A percentile compares a stretch with the other conserved stretches of the same genome.
Conservation (phyloP, 2,888 invertebrate species). For the Melieria picta region DNA sequence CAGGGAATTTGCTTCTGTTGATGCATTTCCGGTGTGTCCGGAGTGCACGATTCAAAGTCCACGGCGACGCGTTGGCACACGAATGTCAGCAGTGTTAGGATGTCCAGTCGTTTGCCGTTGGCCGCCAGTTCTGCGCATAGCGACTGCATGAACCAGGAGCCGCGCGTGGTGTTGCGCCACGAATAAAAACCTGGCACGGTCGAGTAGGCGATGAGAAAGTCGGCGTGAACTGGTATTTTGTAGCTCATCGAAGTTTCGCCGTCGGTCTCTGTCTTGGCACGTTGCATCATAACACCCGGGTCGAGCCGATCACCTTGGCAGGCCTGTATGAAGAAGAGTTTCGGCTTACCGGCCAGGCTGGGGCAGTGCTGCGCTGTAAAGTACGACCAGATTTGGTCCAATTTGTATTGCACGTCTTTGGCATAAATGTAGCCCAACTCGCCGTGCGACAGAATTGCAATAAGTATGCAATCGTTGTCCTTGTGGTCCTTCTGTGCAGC, state of each 20-base stretch:
- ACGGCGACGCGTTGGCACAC: slow-evolving; percentile 86
- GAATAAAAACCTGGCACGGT: slow-evolving; percentile 94
- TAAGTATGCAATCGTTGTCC: slow-evolving; percentile 82
- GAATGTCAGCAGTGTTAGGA: slow-evolving; percentile 87
- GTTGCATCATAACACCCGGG: slow-evolving; percentile 74
- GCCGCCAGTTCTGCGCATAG: slow-evolving; percentile 82
- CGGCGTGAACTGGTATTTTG: slow-evolving; percentile 90
- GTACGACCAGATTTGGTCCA: slow-evolving; percentile 80
- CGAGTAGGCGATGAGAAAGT: slow-evolving; percentile 92
- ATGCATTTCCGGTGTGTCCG: slow-evolving; percentile 82
- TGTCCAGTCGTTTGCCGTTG: slow-evolving; percentile 78
- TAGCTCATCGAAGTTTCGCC: slow-evolving; percentile 73
- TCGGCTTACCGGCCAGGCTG: slow-evolving; percentile 84
- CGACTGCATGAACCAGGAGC: slow-evolving; percentile 97
- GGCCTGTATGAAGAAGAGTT: slow-evolving; percentile 82
- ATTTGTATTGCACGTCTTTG: slow-evolving; percentile 83
- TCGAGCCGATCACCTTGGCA: slow-evolving; percentile 91
- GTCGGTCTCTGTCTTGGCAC: slow-evolving; percentile 74
- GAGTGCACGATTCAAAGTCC: slow-evolving; percentile 90
- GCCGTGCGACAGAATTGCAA: slow-evolving; percentile 89
- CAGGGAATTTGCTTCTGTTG: slow-evolving; percentile 94
- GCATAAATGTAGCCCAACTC: slow-evolving; percentile 89
- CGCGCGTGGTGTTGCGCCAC: slow-evolving; percentile 92
- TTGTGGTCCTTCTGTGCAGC: slow-evolving; percentile 82
- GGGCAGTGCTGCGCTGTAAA: slow-evolving; percentile 87